These are phyloP conservation scores for Champsocephalus esox DNA, from an alignment of 2,797 vertebrate genomes.

Conservation along the genomic window DNA sequence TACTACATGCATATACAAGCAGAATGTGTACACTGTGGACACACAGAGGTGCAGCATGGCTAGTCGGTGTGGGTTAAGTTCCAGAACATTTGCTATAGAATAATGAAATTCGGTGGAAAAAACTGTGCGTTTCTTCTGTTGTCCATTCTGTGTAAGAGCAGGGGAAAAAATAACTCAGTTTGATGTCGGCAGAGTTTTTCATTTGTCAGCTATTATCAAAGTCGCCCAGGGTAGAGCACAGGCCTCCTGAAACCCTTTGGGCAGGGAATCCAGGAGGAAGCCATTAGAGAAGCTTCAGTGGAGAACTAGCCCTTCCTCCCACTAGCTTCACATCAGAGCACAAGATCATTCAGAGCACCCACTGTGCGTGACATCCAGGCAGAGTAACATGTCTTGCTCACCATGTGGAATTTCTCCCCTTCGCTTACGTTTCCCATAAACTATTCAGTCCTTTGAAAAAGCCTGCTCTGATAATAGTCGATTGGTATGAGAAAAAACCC, in stretches of 20 bases:
- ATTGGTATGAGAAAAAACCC: not conserved
- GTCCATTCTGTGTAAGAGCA: conserved; percentile 44
- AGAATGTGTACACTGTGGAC: not conserved
- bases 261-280: conserved; percentile 58
- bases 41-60: conserved; percentile 1
- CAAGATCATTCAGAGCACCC: conserved; percentile 61
- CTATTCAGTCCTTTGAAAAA: conserved; percentile 37
- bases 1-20: not conserved
- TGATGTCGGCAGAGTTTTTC: conserved; percentile 59
- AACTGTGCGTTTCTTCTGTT: conserved; percentile 28
- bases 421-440: conserved; percentile 39
- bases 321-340: conserved; percentile 59
- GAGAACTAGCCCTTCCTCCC: conserved; percentile 52
- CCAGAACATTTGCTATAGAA: conserved; percentile 35
- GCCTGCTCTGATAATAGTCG: conserved; percentile 5
- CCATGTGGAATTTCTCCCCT: conserved; percentile 53
- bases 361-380: conserved; percentile 64
- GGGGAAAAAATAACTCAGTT: conserved; percentile 49
- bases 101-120: conserved; percentile 42
- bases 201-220: conserved; percentile 65
- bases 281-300: conserved; percentile 65
- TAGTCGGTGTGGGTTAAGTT: conserved; percentile 23
- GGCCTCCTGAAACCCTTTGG: conserved; percentile 53
- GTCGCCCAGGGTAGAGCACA: conserved; percentile 41
- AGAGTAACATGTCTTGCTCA: conserved; percentile 46